These are phyloP conservation scores for Pomacea canaliculata DNA, from an alignment of 2,888 invertebrate genomes.

Conservation along the genomic window DNA sequence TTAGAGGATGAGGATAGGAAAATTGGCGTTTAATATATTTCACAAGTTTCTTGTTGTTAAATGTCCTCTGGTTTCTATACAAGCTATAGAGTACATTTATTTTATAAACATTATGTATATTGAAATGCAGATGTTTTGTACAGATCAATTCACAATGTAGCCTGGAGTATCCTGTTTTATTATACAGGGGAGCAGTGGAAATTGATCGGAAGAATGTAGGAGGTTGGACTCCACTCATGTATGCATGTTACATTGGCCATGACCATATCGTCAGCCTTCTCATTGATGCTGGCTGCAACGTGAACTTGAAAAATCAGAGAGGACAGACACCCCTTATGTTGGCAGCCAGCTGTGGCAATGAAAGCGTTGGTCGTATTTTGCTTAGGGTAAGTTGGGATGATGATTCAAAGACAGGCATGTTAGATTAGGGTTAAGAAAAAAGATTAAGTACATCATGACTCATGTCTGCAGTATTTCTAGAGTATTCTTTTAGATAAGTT, in stretches of 20 bases:
- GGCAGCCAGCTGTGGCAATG: conserved; percentile 73
- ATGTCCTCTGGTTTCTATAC: no score
- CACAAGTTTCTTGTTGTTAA: no score
- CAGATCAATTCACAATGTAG: no score
- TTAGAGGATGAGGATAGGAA: no score
- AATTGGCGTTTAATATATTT: no score
- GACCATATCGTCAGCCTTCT: conserved; percentile 67
- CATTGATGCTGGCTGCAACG: conserved; percentile 59
- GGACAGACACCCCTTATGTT: conserved; percentile 72
- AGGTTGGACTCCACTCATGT: conserved; percentile 72
- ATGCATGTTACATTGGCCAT: conserved; percentile 71
- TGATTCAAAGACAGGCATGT: background rate
- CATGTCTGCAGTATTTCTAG: no score
- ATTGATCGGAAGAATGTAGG: conserved; percentile 67
- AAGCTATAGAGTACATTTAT: no score
- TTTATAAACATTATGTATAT: no score
- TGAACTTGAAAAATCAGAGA: conserved; percentile 62
- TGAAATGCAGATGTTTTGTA: no score
- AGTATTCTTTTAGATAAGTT: no score
- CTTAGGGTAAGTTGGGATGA: conserved; percentile 57
- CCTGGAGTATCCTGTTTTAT: no score
- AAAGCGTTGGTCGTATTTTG: conserved; percentile 67
- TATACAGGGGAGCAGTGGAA: conserved; percentile 48
- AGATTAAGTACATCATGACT: no score
- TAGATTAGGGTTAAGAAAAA: background rate